phyloP scores from a whole-genome alignment of 1,140 invertebrate genomes.

The Bursaphelenchus mucronatus region DNA sequence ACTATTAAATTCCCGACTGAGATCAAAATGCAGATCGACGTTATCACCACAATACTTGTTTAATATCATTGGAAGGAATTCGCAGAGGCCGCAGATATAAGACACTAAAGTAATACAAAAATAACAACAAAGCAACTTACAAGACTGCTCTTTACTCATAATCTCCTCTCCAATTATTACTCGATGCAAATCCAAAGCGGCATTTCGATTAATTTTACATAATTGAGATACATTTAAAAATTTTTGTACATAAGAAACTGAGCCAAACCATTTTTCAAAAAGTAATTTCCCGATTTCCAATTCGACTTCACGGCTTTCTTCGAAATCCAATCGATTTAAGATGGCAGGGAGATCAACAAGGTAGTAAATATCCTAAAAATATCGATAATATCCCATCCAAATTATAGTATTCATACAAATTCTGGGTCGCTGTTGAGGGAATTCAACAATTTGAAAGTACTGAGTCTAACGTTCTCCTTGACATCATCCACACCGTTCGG shows the following conservation, averaged over 20 bases:
- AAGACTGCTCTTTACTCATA: no score
- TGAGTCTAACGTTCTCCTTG: neutral
- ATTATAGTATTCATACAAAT: conserved; percentile 2
- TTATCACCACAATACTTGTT: no score
- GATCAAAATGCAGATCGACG: no score
- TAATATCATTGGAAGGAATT: no score
- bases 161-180: no score
- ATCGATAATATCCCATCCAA: neutral
- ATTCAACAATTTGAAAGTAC: neutral
- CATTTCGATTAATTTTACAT: conserved; percentile 1
- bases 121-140: no score
- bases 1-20: no score
- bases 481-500: conserved; percentile 6
- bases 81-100: no score
- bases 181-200: conserved; percentile 15
- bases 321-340: conserved; percentile 1
- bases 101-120: no score
- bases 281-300: neutral
- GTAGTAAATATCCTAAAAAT: neutral
- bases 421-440: neutral
- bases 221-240: neutral
- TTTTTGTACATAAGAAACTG: neutral
- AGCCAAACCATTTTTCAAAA: neutral
- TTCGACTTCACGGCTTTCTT: conserved; percentile 7
- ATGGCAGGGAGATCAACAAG: neutral